Percentiles rank a stretch among this genome's conserved stretches.
These are phyloP conservation scores for Orchesellides sinensis DNA, from an alignment of 2,888 invertebrate species.

Conservation along the genomic window DNA sequence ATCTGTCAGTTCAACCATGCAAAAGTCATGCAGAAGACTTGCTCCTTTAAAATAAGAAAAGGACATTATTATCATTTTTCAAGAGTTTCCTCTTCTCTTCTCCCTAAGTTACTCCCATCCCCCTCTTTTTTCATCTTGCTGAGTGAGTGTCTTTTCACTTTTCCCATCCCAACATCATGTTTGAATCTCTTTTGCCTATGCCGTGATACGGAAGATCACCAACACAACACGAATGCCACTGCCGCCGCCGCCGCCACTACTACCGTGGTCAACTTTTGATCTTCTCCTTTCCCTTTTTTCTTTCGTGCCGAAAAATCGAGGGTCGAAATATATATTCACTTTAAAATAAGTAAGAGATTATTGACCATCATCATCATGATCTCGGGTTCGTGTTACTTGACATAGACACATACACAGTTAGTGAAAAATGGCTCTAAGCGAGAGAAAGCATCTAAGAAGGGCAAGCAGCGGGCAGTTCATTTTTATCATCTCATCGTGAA, in stretches of 20 bases:
- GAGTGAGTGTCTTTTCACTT: constrained; percentile 18
- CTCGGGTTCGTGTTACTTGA: background rate
- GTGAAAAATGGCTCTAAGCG: background rate
- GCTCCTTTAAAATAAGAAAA: constrained; percentile 11
- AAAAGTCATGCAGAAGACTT: constrained; percentile 29
- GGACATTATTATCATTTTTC: constrained; percentile 53
- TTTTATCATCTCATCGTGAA: constrained; percentile 32
- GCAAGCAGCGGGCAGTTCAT: constrained; percentile 26
- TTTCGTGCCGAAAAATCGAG: background rate
- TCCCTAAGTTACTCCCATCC: background rate
- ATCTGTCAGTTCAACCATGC: constrained; percentile 28
- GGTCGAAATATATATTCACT: background rate
- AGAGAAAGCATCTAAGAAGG: background rate
- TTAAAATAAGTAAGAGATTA: constrained; percentile 24
- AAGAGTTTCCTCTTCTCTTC: constrained; percentile 15
- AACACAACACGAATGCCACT: background rate
- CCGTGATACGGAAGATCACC: constrained; percentile 24
- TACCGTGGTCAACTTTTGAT: constrained; percentile 55
- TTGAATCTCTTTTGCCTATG: no score
- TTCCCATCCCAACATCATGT: no score
- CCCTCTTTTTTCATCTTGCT: constrained; percentile 16
- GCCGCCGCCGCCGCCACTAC: no score
- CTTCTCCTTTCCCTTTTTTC: background rate
- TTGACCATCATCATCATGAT: constrained; percentile 4
- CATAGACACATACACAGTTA: constrained; percentile 5